Conservation (phyloP, 1,140 invertebrate genomes). For the Drosophila grimshawi region DNA sequence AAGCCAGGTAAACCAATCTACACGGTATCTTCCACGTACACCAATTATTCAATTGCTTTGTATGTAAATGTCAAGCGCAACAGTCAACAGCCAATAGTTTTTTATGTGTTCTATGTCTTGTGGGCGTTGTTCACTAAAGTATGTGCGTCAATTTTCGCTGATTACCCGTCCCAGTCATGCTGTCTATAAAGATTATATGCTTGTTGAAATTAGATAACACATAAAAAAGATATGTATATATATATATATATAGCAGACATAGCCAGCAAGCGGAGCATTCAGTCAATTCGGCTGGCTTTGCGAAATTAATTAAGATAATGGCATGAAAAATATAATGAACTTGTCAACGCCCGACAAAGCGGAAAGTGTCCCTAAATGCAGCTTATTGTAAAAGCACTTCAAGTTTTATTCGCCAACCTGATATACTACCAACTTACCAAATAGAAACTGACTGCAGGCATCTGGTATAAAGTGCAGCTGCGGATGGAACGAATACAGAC, state of each 20-base stretch:
- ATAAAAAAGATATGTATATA: neutral
- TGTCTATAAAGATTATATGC: conserved; percentile 44
- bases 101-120: conserved; percentile 38
- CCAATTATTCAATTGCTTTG: neutral
- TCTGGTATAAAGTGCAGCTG: conserved; percentile 38
- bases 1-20: neutral
- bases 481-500: conserved; percentile 19
- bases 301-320: conserved; percentile 48
- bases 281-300: conserved; percentile 18
- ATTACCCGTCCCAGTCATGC: conserved; percentile 17
- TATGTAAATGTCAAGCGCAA: conserved; percentile 5
- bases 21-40: neutral
- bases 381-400: conserved; percentile 40
- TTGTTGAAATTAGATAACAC: conserved; percentile 33
- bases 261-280: neutral
- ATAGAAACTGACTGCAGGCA: conserved; percentile 11
- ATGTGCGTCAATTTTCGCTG: conserved; percentile 45
- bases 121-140: conserved; percentile 41
- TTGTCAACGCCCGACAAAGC: conserved; percentile 17
- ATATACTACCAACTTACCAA: conserved; percentile 10
- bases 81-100: conserved; percentile 33
- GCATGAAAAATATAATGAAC: conserved; percentile 42
- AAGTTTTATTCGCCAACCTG: conserved; percentile 36
- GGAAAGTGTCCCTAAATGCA: conserved; percentile 19
- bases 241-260: conserved; percentile 16